Evolutionary conservation across 2,113 vertebrate genomes (phyloP), one percentile per base, ranked within the genome.

Genomic region (Callaeas wilsoni): DNA sequence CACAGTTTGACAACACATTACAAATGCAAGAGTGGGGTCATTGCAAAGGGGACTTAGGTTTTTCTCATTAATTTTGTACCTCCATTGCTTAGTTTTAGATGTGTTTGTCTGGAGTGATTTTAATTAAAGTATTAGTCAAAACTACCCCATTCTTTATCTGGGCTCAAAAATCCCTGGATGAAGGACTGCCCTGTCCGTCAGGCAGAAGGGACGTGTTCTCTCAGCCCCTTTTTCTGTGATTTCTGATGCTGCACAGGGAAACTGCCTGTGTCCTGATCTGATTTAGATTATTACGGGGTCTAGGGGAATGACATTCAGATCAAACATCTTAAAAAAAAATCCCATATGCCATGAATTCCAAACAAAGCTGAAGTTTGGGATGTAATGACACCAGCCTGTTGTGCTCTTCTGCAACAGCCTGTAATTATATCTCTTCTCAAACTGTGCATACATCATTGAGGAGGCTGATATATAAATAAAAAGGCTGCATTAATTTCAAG

Each of bases 401-500:
- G 89, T 95, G 89, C 63, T 95, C 55, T 90, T 91, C 71, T 13
- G 7, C 62, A 95, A 39, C n/a, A 87, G 87, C 81, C 74, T 85
- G 81, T 87, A 95, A 94, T 95, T 95, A 93, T 91, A 91, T 83
- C 91, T 83, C 74, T 93, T 37, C 75, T 95, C 89, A 94, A 83
- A 96, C 91, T 85, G 63, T 80, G 93, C 89, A 65, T 83, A 87
- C 42, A 95, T 73, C 93, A 63, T n/a, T 65, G 78, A 95, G 59
- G 67, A 85, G 78, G 63, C 41, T 64, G 74, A 85, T 83, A 93
- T 46, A 94, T 93, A 94, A 96, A 90, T 89, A 88, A 92, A 95
- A 83, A 85, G 15, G 30, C 74, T 91, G 78, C 89, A 74, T 90
- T 95, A 91, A 95, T 96, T 96, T 97, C 93, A 96, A 96, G 93